Percentiles rank a stretch among this genome's conserved stretches.
phyloP scores from a whole-genome alignment of 2,797 vertebrate species.

The Natrix natrix region DNA sequence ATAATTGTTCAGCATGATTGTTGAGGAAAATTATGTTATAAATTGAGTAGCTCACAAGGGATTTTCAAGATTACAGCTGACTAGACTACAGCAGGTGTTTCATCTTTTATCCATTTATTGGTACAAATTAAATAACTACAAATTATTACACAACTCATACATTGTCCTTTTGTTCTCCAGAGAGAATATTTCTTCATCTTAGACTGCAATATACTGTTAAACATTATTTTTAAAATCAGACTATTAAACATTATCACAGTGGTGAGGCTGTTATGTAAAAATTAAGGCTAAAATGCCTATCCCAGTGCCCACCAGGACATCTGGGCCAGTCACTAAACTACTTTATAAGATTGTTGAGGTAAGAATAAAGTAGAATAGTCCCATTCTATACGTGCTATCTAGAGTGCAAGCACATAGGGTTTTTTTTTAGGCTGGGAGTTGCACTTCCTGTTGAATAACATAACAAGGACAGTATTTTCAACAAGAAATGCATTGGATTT shows the following conservation, averaged over 20 bases:
- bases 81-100: not conserved
- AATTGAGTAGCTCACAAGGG: not conserved
- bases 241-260: not conserved
- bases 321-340: not conserved
- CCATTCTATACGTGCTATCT: not conserved
- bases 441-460: not conserved
- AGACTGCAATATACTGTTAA: slow-evolving; percentile 17
- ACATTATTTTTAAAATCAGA: slow-evolving; percentile 20
- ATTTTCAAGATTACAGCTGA: not conserved
- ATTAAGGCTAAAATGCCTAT: not conserved
- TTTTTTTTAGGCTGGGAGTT: not conserved
- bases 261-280: not conserved
- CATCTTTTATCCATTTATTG: not conserved
- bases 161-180: slow-evolving; percentile 34
- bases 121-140: slow-evolving; percentile 37
- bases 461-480: not conserved
- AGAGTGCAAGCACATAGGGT: not conserved
- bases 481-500: not conserved
- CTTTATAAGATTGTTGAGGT: not conserved
- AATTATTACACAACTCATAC: slow-evolving; percentile 34
- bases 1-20: not conserved
- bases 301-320: not conserved
- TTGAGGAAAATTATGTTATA: not conserved
- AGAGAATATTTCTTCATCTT: slow-evolving; percentile 36
- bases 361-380: not conserved